Evolutionary conservation across 2,113 vertebrate genomes (phyloP).

Genomic region (Callaeas wilsoni): DNA sequence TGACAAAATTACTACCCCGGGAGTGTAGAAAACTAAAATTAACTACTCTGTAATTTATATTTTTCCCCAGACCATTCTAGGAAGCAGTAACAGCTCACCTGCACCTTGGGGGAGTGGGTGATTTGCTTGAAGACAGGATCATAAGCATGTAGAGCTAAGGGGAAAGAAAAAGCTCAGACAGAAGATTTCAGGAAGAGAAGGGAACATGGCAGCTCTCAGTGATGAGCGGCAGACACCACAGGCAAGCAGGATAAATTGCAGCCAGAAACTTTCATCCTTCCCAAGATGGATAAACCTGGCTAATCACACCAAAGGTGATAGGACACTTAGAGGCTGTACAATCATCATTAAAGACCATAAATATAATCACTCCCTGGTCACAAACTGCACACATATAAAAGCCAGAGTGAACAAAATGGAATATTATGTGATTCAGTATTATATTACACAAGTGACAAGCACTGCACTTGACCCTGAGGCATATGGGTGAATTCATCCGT

Average conservation of each 20-base stretch:
- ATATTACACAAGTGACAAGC: neutral
- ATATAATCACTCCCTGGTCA: neutral
- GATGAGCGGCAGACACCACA: neutral
- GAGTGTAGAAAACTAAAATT: neutral
- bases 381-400: neutral
- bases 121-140: conserved; percentile 83
- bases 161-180: neutral
- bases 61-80: neutral
- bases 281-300: rapidly evolving
- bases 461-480: neutral
- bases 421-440: neutral
- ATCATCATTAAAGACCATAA: neutral
- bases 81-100: conserved; percentile 75
- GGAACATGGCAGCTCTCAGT: neutral
- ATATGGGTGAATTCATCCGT: neutral
- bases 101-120: conserved; percentile 84
- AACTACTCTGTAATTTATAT: neutral
- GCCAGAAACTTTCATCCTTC: neutral
- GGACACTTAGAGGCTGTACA: neutral
- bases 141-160: conserved; percentile 84
- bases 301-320: neutral
- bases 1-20: neutral
- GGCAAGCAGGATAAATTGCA: neutral
- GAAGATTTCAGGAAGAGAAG: neutral
- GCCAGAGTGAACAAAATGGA: neutral